Percentiles rank a stretch among this genome's conserved stretches.
Conservation (phyloP, 2,888 invertebrate genomes). For the Myathropa florea region DNA sequence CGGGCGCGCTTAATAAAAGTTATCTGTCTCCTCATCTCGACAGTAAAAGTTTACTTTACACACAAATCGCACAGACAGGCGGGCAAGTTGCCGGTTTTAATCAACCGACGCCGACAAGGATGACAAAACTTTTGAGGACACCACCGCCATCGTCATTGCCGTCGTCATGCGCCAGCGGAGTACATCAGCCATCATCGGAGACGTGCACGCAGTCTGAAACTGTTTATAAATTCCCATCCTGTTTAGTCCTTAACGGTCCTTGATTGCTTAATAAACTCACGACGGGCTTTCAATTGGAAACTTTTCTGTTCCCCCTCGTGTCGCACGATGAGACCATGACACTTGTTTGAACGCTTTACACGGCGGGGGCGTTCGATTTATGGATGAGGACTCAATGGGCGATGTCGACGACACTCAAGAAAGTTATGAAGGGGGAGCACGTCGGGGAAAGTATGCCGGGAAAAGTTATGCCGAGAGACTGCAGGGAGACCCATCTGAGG, state of each 20-base stretch:
- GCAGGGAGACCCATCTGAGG: too few species aligned
- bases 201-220: not conserved
- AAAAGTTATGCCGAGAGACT: too few species aligned
- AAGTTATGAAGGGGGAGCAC: not conserved
- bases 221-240: slow-evolving; percentile 43
- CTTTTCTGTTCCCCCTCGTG: not conserved
- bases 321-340: not conserved
- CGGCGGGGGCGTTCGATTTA: slow-evolving; percentile 4
- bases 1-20: slow-evolving; percentile 28
- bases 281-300: slow-evolving; percentile 1
- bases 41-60: slow-evolving; percentile 20
- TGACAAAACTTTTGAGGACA: not conserved
- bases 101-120: not conserved
- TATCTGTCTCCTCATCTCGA: slow-evolving; percentile 23
- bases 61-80: not conserved
- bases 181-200: not conserved
- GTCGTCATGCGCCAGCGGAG: not conserved
- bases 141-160: not conserved
- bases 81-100: not conserved
- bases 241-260: slow-evolving; percentile 8
- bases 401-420: not conserved
- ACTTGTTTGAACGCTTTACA: slow-evolving; percentile 2
- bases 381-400: not conserved
- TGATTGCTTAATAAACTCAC: slow-evolving; percentile 22
- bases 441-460: too few species aligned